Base-by-base conservation (phyloP, 2,888 invertebrate genomes). In the Phaedon cochleariae region DNA sequence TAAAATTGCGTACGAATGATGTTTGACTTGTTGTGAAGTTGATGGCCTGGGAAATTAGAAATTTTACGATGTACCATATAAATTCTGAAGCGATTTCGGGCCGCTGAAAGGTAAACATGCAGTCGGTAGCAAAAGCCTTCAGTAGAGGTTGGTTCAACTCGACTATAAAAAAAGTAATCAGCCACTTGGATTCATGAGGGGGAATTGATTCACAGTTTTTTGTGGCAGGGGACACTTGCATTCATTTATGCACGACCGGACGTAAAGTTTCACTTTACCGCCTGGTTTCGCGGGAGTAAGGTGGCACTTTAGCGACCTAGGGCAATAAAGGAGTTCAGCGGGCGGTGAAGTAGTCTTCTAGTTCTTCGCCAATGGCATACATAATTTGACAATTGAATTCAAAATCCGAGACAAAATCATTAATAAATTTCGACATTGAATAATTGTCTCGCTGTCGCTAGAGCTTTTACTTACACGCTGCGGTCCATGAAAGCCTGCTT, bases 1-100 rank as follows among this genome's bases (percentile, higher is more conserved):
- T 72, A 68, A 73, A 76, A 78, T 76, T 74, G 72, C 76, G 70
- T 73, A 74, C 73, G 72, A 74, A 77, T 73, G 74, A 75, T 75
- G 76, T 77, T 76, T 53, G 74, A 76, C 76, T 76, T 76, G 76
- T 76, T 75, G 73, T 72, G 73, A 75, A 76, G 72, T 76, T 76
- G 76, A 77, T 76, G 76, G 74, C 60, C 73, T 74, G 72, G 72
- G 74, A 76, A 78, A 78, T 78, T 78, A 75, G 76, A 76, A 78
- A 78, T 78, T 78, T 77, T 76, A 77, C 73, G 76, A 74, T 60
- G 59, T 34, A 55, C 51, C 51, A 62, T 62, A 61, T 65, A 65
- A 65, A 65, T 65, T 62, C 59, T 45, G 55, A 51, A 41, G 66
- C 66, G 41, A 62, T 66, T 65, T 49, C 18, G 57, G 29, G 1